Conservation (phyloP, 2,113 vertebrate genomes). For the Phyllopteryx taeniolatus region DNA sequence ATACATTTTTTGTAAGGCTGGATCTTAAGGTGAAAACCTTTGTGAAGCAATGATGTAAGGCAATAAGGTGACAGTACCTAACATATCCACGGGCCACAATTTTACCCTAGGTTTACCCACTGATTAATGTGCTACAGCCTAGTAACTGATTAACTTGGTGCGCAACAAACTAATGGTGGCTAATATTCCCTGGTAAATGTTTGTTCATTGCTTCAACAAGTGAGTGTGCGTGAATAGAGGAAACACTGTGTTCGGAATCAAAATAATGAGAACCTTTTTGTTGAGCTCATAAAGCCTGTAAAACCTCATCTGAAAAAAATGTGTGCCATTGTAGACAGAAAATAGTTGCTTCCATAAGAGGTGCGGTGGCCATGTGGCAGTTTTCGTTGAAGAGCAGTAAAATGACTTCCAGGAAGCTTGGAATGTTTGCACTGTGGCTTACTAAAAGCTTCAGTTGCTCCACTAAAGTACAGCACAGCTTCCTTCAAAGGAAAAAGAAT, state of each 20-base stretch:
- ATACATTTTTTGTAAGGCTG: neutral
- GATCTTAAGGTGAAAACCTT: neutral
- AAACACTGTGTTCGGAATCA: neutral
- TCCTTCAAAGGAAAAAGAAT: neutral
- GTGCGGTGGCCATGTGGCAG: conserved; percentile 18
- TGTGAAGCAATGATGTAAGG: neutral
- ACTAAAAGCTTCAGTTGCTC: conserved; percentile 1
- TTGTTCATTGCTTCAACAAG: neutral
- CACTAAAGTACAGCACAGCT: neutral
- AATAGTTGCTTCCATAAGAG: conserved; percentile 24
- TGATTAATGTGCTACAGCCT: neutral
- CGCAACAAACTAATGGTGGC: neutral
- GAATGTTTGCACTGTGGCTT: conserved; percentile 12
- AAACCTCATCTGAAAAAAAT: conserved; percentile 4
- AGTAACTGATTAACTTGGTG: neutral
- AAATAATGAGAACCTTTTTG: neutral
- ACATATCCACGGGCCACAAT: neutral
- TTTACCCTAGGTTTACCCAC: neutral
- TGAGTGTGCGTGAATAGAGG: neutral
- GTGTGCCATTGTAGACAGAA: conserved; percentile 24
- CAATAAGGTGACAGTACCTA: neutral
- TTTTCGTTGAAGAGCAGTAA: conserved; percentile 26
- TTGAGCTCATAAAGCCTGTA: conserved; percentile 6
- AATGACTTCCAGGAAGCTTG: conserved; percentile 56
- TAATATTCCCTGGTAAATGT: neutral